These are phyloP conservation scores for Ranitomeya variabilis DNA, from an alignment of 2,113 vertebrate species.

Conservation along the genomic window DNA sequence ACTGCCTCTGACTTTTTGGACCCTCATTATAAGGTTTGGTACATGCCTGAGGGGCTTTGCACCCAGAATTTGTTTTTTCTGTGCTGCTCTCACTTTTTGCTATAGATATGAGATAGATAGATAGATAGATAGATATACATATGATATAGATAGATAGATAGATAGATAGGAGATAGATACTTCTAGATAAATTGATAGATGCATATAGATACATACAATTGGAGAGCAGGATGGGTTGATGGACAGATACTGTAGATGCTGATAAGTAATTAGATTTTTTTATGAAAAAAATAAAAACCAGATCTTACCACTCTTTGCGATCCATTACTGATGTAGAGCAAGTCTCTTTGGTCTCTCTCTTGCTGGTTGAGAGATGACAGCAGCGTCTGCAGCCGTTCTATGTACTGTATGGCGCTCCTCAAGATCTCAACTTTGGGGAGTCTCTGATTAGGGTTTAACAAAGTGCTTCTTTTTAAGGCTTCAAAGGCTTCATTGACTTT, in stretches of 20 bases:
- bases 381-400: slow-evolving; percentile 92
- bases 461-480: slow-evolving; percentile 93
- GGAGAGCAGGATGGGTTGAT: too few relatives aligned
- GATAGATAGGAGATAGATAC: too few relatives aligned
- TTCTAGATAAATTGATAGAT: too few relatives aligned
- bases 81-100: too few relatives aligned
- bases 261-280: background rate
- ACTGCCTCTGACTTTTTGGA: too few relatives aligned
- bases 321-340: slow-evolving; percentile 73
- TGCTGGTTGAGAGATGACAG: slow-evolving; percentile 96
- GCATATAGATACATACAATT: too few relatives aligned
- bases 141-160: too few relatives aligned
- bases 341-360: slow-evolving; percentile 81
- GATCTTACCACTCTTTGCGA: slow-evolving; percentile 79
- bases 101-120: too few relatives aligned
- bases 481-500: slow-evolving; percentile 99
- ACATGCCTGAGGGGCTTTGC: too few relatives aligned
- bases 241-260: background rate
- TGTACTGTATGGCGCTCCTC: slow-evolving; percentile 97
- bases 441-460: slow-evolving; percentile 96
- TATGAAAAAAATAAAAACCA: background rate
- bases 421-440: slow-evolving; percentile 98
- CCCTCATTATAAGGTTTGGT: too few relatives aligned
- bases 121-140: too few relatives aligned
- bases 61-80: too few relatives aligned